A percentile compares a stretch with the other conserved stretches of the same genome.
These are phyloP conservation scores for Anser brachyrhynchus DNA, from an alignment of 2,113 vertebrate species.

Conservation along the genomic window DNA sequence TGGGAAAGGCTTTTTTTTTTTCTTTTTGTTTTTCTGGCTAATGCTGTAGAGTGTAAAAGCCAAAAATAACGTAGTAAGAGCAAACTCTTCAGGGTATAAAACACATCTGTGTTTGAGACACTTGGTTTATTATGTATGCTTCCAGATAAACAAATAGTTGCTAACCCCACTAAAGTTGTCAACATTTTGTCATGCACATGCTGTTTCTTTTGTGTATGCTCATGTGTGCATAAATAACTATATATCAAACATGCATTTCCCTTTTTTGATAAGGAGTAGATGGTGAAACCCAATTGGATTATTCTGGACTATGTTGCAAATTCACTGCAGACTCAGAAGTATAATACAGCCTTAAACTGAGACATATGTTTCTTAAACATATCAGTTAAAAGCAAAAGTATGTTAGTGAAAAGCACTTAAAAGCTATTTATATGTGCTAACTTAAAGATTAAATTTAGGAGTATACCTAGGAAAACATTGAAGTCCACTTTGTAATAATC, in stretches of 20 bases:
- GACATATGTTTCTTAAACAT: background rate
- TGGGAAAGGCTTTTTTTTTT: background rate
- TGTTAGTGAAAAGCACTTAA: background rate
- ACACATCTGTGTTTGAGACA: background rate
- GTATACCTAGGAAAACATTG: slow-evolving; percentile 20
- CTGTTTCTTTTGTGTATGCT: background rate
- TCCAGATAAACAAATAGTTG: background rate
- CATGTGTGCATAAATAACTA: background rate
- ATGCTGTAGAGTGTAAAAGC: background rate
- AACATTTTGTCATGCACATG: background rate
- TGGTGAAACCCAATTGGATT: slow-evolving; percentile 7
- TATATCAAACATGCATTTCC: background rate
- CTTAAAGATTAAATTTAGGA: slow-evolving; percentile 25
- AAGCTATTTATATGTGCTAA: slow-evolving; percentile 17
- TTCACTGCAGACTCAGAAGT: background rate
- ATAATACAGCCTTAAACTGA: background rate
- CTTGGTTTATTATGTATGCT: background rate
- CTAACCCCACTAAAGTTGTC: background rate
- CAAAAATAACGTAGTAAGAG: background rate
- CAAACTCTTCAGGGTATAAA: background rate
- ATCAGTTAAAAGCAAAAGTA: background rate
- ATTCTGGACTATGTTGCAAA: background rate
- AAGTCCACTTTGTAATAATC: slow-evolving; percentile 51
- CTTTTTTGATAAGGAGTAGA: background rate
- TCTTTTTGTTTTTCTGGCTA: background rate